Conservation (phyloP, 1,140 invertebrate species). For the Scaptomyza hsui region DNA sequence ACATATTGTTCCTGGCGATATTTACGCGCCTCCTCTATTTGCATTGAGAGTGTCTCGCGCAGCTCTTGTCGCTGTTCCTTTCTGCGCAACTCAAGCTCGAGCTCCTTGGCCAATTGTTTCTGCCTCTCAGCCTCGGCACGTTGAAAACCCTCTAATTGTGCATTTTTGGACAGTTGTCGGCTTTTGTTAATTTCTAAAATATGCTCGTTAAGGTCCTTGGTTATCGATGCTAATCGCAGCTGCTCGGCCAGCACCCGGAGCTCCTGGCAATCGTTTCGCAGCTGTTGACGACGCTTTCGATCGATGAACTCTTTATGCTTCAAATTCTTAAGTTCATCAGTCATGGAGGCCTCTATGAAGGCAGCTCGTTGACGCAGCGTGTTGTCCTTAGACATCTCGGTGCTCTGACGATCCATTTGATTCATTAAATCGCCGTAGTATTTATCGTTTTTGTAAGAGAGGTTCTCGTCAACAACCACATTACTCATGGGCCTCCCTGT, state of each 20-base stretch:
- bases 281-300: constrained; percentile 53
- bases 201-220: constrained; percentile 55
- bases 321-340: constrained; percentile 48
- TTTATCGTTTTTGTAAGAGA: constrained; percentile 11
- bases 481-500: neutral
- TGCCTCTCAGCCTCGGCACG: constrained; percentile 44
- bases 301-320: constrained; percentile 57
- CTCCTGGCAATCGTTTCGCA: constrained; percentile 54
- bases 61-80: constrained; percentile 48
- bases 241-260: constrained; percentile 52
- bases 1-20: constrained; percentile 31
- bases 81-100: constrained; percentile 24
- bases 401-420: neutral
- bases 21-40: constrained; percentile 44
- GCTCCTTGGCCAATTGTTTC: constrained; percentile 8
- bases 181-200: constrained; percentile 10
- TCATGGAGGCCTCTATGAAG: constrained; percentile 14
- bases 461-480: neutral
- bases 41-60: constrained; percentile 18
- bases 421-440: constrained; percentile 4
- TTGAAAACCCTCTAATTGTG: constrained; percentile 1
- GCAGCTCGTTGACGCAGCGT: constrained; percentile 8
- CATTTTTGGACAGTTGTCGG: constrained; percentile 16
- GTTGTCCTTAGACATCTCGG: constrained; percentile 27
- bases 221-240: constrained; percentile 60